Base-by-base conservation (phyloP, 2,113 vertebrate species). In the Malurus alboscapulatus region DNA sequence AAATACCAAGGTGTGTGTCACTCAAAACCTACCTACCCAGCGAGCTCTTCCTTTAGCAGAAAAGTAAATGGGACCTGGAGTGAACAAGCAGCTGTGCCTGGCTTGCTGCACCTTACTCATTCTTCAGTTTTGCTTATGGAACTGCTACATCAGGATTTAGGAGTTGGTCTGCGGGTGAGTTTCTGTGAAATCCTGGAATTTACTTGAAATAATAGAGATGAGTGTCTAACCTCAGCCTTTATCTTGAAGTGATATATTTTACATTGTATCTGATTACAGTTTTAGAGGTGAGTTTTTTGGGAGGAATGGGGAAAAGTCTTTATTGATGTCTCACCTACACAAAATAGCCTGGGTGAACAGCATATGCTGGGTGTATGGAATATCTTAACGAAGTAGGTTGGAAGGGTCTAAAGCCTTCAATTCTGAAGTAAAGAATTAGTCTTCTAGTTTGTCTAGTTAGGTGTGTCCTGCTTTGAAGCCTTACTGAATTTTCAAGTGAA, bases 1-100 rank as follows among this genome's bases (percentile, higher is more conserved):
- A 80, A 93, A 95, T 92, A 32, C 90, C 83, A 86, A 92, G 47
- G 88, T 87, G 72, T 95, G 90, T 96, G 93, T 95, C 92, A 94
- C 79, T 82, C 84, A n/a, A 38, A 69, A 38, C 73, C 73, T 69
- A 61, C 84, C 84, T 86, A 38, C 73, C 73, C 27, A 24, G 73
- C 69, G 73, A 69, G 54, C 68, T 86, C 54, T 61, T 74, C 45
- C 54, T 67, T 87, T 21, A 48, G 22, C 75, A 87, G 65, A 51
- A 73, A 63, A 71, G 68, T 66, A 63, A 50, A 58, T 73, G 72
- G 61, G 63, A 51, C 54, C 63, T n/a, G 67, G 63, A 58, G 59
- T 44, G 61, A 83, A 2, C 25, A 61, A 38, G 26, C 40, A 77
- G 38, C 77, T 63, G 17, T 84, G 30, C 40, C 61, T 3, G 1